phyloP scores from a whole-genome alignment of 2,113 vertebrate species.

The Sitta europaea region DNA sequence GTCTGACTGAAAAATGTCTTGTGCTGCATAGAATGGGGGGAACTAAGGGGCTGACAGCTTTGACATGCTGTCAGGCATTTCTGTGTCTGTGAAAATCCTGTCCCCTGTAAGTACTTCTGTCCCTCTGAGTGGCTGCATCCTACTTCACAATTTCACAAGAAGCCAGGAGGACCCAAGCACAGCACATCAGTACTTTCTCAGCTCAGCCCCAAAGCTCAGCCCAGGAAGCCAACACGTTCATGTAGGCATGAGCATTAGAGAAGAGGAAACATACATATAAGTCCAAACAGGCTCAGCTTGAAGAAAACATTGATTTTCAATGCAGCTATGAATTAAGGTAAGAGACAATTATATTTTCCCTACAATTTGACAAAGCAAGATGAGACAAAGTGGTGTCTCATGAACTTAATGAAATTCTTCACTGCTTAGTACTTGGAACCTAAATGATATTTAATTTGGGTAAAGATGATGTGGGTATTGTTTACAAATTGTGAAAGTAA shows the following conservation, averaged over 20 bases:
- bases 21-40: not conserved
- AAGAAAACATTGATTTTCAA: not conserved
- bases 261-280: slow-evolving; percentile 31
- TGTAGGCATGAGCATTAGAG: not conserved
- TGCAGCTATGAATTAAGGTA: slow-evolving; percentile 46
- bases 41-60: not conserved
- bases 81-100: not conserved
- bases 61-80: not conserved
- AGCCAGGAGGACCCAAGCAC: not conserved
- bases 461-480: not conserved
- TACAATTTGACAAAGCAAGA: not conserved
- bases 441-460: not conserved
- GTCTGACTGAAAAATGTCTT: not conserved
- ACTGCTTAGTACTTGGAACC: not conserved
- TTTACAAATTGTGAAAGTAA: not conserved
- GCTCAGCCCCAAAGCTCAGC: not conserved
- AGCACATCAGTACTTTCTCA: not conserved
- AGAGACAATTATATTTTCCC: not conserved
- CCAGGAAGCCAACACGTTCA: slow-evolving; percentile 16
- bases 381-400: not conserved
- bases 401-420: not conserved
- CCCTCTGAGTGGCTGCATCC: not conserved
- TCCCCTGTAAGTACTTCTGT: not conserved
- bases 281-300: not conserved
- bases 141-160: not conserved